phyloP scores from a whole-genome alignment of 2,797 vertebrate genomes.

The Dendrocincla fuliginosa region DNA sequence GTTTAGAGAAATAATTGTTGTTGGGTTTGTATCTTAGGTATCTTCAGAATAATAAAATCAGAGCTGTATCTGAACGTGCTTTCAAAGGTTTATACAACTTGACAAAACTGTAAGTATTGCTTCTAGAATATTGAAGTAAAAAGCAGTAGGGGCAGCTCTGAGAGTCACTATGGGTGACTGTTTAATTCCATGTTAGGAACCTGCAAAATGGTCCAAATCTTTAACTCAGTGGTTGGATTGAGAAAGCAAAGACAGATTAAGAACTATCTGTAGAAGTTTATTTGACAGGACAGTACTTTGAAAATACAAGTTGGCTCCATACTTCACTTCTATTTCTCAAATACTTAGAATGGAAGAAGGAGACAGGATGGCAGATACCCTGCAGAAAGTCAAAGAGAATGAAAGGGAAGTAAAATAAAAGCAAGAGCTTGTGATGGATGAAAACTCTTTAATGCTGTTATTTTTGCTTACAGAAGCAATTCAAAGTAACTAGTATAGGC shows the following conservation, averaged over 20 bases:
- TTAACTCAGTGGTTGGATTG: rapidly evolving
- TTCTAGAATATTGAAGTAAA: background rate
- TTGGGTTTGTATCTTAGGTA: slow-evolving; percentile 77
- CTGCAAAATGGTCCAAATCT: background rate
- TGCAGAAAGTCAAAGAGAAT: background rate
- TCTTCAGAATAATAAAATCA: slow-evolving; percentile 91
- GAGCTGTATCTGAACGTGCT: slow-evolving; percentile 81
- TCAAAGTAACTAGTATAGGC: background rate
- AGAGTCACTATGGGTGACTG: rapidly evolving
- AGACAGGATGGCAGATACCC: background rate
- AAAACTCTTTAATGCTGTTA: background rate
- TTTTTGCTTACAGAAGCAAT: background rate
- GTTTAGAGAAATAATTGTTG: background rate
- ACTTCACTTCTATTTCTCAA: background rate
- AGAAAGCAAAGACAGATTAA: background rate
- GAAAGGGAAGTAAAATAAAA: background rate
- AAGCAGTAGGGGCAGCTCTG: background rate
- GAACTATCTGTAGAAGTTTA: background rate
- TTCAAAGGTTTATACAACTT: slow-evolving; percentile 91
- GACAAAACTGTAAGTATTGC: slow-evolving; percentile 89
- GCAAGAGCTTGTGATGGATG: rapidly evolving
- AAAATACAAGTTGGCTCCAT: background rate
- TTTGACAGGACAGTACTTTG: background rate
- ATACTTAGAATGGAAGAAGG: background rate
- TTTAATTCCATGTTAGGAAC: background rate